A percentile compares a stretch with the other conserved stretches of the same genome.
These are phyloP conservation scores for Corydoras sp. DNA, from an alignment of 2,113 vertebrate species.

Conservation along the genomic window DNA sequence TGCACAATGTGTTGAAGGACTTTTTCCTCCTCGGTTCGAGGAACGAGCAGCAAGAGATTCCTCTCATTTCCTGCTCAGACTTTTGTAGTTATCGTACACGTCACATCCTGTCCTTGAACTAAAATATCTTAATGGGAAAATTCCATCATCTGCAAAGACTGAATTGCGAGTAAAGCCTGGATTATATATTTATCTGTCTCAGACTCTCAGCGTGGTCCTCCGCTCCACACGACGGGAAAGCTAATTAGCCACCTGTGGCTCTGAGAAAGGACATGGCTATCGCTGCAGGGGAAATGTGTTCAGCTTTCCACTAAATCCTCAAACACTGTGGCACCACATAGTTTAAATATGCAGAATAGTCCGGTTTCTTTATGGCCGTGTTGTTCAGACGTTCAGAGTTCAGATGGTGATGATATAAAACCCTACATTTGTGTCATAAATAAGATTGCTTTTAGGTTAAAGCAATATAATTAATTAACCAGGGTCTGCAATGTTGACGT, in stretches of 20 bases:
- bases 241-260: constrained; percentile 64
- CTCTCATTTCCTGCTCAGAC: neutral
- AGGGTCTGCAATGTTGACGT: too few relatives aligned
- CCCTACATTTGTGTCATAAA: too few relatives aligned
- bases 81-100: neutral
- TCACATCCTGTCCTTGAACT: neutral
- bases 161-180: neutral
- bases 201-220: constrained; percentile 37
- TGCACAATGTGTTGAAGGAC: neutral
- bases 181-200: constrained; percentile 49
- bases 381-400: too few relatives aligned
- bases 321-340: too few relatives aligned
- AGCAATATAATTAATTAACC: too few relatives aligned
- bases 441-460: too few relatives aligned
- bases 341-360: too few relatives aligned
- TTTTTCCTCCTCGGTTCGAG: neutral
- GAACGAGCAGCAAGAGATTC: neutral
- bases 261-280: constrained; percentile 43
- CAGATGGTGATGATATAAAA: too few relatives aligned
- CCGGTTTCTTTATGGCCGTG: too few relatives aligned
- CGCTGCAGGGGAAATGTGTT: constrained; percentile 18
- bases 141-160: neutral
- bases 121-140: neutral
- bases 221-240: constrained; percentile 49
- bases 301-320: neutral